Percentiles rank a stretch among this genome's conserved stretches.
phyloP scores from a whole-genome alignment of 2,113 vertebrate genomes.

The Neotoma lepida region DNA sequence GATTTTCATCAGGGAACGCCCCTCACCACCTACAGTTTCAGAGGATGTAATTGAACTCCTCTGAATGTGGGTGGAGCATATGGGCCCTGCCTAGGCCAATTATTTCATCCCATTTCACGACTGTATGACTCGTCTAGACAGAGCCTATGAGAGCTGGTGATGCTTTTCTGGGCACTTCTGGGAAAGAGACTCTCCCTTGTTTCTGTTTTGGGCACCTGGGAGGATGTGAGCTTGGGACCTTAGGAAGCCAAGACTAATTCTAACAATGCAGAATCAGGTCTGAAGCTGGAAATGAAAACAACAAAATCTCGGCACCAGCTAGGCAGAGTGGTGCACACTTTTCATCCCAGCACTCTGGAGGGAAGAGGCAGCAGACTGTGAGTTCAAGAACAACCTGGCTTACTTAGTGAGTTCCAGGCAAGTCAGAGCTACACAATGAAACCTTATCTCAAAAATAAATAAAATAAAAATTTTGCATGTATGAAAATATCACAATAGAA shows the following conservation, averaged over 20 bases:
- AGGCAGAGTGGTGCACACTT: not conserved
- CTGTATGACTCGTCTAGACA: not conserved
- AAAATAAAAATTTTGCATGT: not conserved
- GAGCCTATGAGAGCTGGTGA: not conserved
- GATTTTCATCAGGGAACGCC: not conserved
- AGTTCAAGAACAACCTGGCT: not conserved
- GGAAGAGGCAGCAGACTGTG: not conserved
- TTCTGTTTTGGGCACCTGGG: not conserved
- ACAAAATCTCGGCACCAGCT: not conserved
- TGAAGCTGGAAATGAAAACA: not conserved
- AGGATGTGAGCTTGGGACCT: not conserved
- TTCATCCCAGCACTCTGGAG: not conserved
- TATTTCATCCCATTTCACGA: not conserved
- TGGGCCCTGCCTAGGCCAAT: not conserved
- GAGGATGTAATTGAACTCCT: not conserved
- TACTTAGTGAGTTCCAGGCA: not conserved
- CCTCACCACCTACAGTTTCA: not conserved
- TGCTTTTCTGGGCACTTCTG: not conserved
- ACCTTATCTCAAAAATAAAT: not conserved
- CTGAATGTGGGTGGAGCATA: not conserved
- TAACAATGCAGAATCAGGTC: not conserved
- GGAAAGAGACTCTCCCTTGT: not conserved
- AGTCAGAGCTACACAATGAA: not conserved
- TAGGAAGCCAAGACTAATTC: not conserved
- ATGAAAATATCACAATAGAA: not conserved